Percentiles rank a stretch among this genome's conserved stretches.
Evolutionary conservation across 1,140 invertebrate genomes (phyloP).

Genomic region (Tachypleus tridentatus): DNA sequence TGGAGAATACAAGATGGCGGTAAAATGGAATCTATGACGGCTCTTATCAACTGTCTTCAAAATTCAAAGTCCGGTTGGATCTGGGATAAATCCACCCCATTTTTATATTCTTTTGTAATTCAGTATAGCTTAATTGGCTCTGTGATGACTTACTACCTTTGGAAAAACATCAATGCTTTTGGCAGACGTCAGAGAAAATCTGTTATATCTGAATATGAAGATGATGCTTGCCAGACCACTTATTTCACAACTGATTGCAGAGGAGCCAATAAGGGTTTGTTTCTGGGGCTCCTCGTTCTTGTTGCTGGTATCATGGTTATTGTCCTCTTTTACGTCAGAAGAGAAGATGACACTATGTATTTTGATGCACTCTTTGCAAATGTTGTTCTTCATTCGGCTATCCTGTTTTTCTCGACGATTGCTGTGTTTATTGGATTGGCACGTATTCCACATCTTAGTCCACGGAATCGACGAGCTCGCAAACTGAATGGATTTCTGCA

Average conservation of each 20-base stretch:
- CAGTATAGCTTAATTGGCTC: constrained; percentile 44
- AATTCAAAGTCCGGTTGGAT: constrained; percentile 46
- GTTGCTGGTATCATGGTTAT: constrained; percentile 48
- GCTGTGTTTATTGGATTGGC: constrained; percentile 35
- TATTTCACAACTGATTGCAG: constrained; percentile 37
- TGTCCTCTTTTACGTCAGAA: constrained; percentile 49
- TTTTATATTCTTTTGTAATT: constrained; percentile 48
- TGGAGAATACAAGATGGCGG: constrained; percentile 14
- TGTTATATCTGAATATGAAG: too few relatives aligned
- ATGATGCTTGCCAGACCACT: too few relatives aligned
- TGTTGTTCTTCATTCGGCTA: constrained; percentile 23
- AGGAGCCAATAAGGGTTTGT: constrained; percentile 46
- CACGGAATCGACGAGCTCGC: constrained; percentile 1
- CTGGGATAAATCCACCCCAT: constrained; percentile 47
- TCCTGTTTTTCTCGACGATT: constrained; percentile 37
- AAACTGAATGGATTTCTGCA: constrained; percentile 23
- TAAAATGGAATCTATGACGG: constrained; percentile 41
- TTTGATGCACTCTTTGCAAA: constrained; percentile 32
- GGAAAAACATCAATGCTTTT: constrained; percentile 37
- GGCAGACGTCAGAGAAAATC: too few relatives aligned
- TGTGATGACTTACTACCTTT: constrained; percentile 49
- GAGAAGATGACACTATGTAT: constrained; percentile 42
- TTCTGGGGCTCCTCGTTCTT: constrained; percentile 46
- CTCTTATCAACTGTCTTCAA: constrained; percentile 44
- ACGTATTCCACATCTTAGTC: constrained; percentile 30